Evolutionary conservation across 2,888 invertebrate genomes (phyloP).

Genomic region (Acholoe squamosa): DNA sequence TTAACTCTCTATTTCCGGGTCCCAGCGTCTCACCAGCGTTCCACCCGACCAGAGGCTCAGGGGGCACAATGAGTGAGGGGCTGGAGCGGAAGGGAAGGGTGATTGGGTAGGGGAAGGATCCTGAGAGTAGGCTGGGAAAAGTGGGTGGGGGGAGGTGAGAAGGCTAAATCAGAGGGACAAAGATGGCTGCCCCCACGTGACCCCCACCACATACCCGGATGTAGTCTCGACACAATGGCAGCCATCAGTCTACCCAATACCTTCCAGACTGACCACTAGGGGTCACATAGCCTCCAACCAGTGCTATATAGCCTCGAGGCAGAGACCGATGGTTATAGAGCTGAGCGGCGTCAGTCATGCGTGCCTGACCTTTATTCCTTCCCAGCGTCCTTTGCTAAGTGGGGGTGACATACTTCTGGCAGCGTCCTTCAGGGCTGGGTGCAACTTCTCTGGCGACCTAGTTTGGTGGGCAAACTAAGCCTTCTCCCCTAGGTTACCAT

Average conservation of each 20-base stretch:
- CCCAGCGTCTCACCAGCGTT: not conserved
- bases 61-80: no score
- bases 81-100: no score
- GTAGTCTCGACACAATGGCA: not conserved
- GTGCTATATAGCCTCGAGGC: not conserved
- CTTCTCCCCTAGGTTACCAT: no score
- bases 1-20: slow-evolving; percentile 25
- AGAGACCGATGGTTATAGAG: not conserved
- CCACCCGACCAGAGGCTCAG: not conserved
- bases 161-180: not conserved
- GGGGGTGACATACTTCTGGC: slow-evolving; percentile 1
- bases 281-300: no score
- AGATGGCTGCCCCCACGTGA: slow-evolving; percentile 22
- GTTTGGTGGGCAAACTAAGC: no score
- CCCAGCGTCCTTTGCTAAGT: not conserved
- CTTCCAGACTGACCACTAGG: not conserved
- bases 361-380: not conserved
- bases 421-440: not conserved
- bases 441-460: no score
- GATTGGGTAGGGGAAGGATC: no score
- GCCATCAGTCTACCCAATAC: not conserved
- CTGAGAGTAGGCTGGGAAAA: no score
- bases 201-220: not conserved
- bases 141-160: no score
- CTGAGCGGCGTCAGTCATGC: not conserved